Evolutionary conservation across 2,888 invertebrate genomes (phyloP).

Genomic region (Xestia xanthographa): DNA sequence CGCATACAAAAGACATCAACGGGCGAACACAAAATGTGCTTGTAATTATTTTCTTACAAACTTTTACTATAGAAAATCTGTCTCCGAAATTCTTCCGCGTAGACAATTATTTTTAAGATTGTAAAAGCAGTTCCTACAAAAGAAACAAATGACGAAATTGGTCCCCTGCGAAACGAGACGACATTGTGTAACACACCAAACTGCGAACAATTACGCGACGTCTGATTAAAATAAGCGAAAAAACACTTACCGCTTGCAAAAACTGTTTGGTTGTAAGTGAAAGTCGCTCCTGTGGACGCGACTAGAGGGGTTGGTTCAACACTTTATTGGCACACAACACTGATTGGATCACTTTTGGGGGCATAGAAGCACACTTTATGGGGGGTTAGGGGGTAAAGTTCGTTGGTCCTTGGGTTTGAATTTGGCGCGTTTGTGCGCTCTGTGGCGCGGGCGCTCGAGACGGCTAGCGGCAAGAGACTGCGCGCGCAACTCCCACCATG

Average conservation of each 20-base stretch:
- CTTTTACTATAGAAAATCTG: slow-evolving; percentile 28
- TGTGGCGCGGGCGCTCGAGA: slow-evolving; percentile 81
- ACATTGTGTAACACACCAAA: slow-evolving; percentile 78
- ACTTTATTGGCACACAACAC: slow-evolving; percentile 84
- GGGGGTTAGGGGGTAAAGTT: slow-evolving; percentile 65
- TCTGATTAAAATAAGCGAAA: slow-evolving; percentile 82
- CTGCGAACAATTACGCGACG: slow-evolving; percentile 78
- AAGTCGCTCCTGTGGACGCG: slow-evolving; percentile 75
- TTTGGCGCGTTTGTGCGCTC: slow-evolving; percentile 82
- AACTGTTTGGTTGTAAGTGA: slow-evolving; percentile 80
- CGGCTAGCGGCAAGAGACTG: slow-evolving; percentile 88
- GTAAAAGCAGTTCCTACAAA: slow-evolving; percentile 41
- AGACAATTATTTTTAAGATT: slow-evolving; percentile 7
- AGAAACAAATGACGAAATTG: slow-evolving; percentile 71
- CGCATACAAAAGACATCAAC: slow-evolving; percentile 87
- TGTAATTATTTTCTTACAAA: slow-evolving; percentile 23
- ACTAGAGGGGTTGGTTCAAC: slow-evolving; percentile 74
- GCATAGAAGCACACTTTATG: slow-evolving; percentile 79
- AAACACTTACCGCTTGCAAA: slow-evolving; percentile 87
- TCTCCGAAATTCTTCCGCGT: slow-evolving; percentile 20
- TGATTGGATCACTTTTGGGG: slow-evolving; percentile 77
- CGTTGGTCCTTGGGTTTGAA: slow-evolving; percentile 70
- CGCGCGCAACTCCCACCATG: slow-evolving; percentile 84
- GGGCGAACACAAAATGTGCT: slow-evolving; percentile 60
- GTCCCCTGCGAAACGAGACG: slow-evolving; percentile 75